Evolutionary conservation across 2,888 invertebrate genomes (phyloP), one percentile per base, ranked within the genome.

Genomic region (Torymus tubicola): DNA sequence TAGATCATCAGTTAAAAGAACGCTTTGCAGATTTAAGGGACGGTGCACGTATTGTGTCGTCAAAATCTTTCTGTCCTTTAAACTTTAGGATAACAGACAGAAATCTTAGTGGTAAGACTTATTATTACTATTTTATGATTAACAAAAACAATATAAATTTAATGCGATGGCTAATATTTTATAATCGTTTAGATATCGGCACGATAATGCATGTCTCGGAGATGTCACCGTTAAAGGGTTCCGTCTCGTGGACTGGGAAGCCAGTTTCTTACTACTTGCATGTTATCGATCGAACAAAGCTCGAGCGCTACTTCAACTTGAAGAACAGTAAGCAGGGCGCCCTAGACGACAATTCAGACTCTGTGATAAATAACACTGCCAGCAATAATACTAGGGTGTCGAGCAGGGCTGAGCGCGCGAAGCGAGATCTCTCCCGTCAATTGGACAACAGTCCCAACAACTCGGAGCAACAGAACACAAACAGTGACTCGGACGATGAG

Each of bases 231-330:
- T 92, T 98, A 83, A 95, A 96, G 89, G 98, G 98, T 84, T 98
- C 98, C 13, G 99, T 99, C 81, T 99, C 99, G 18, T 99, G 99
- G 99, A 99, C 99, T 82, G 98, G 98, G 84, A 99, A 98, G 91
- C 97, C 99, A 72, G 99, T 99, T 87, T 97, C 98, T 84, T 99
- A 99, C 93, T 99, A 97, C 93, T 94, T 99, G 87, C 99, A 99
- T 92, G 95, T 96, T 87, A 98, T 99, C 90, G 99, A 99, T 93
- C 95, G 98, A 91, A 98, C 98, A 86, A 98, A 97, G 93, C 93
- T 97, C 92, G 98, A 98, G 93, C 95, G 97, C 91, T 98, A 98
- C 92, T 98, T 98, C 93, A 96, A 97, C 92, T 95, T 97, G 92
- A 98, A 97, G 93, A 97, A 97, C 84, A 90, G 90, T 82, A 89